phyloP scores from a whole-genome alignment of 1,140 invertebrate genomes.

The Platyura marginata region DNA sequence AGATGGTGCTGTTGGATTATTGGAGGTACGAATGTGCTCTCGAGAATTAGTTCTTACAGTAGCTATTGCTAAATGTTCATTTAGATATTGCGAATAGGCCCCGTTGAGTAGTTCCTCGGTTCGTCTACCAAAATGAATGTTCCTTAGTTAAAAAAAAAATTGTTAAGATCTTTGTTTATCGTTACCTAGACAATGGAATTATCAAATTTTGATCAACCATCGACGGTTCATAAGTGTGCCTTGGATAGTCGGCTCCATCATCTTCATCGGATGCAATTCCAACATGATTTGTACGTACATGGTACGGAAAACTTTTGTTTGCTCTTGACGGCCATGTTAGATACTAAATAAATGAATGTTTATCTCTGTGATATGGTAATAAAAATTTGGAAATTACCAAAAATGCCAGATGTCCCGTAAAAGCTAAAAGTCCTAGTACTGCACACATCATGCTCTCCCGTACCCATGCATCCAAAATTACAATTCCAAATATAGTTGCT shows the following conservation, averaged over 20 bases:
- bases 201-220: conserved; percentile 30
- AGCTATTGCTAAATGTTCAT: background rate
- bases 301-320: conserved; percentile 75
- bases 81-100: conserved; percentile 26
- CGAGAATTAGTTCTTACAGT: background rate
- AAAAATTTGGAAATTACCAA: conserved; percentile 28
- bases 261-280: conserved; percentile 37
- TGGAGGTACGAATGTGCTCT: background rate
- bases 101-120: conserved; percentile 29
- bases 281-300: conserved; percentile 65
- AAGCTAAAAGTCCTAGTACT: conserved; percentile 57
- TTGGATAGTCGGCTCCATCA: conserved; percentile 40
- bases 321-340: conserved; percentile 60
- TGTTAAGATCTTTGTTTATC: no score
- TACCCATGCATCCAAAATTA: conserved; percentile 75
- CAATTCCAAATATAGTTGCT: conserved; percentile 63
- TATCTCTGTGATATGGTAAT: background rate
- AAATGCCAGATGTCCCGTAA: conserved; percentile 69
- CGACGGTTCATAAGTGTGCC: conserved; percentile 6
- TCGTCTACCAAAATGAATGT: no score
- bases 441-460: conserved; percentile 44
- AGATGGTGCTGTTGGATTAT: background rate
- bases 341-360: conserved; percentile 34
- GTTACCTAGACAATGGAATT: conserved; percentile 33
- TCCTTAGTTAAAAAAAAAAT: no score